Percentiles rank a stretch among this genome's conserved stretches.
Evolutionary conservation across 2,113 vertebrate genomes (phyloP).

Genomic region (Prinia subflava): DNA sequence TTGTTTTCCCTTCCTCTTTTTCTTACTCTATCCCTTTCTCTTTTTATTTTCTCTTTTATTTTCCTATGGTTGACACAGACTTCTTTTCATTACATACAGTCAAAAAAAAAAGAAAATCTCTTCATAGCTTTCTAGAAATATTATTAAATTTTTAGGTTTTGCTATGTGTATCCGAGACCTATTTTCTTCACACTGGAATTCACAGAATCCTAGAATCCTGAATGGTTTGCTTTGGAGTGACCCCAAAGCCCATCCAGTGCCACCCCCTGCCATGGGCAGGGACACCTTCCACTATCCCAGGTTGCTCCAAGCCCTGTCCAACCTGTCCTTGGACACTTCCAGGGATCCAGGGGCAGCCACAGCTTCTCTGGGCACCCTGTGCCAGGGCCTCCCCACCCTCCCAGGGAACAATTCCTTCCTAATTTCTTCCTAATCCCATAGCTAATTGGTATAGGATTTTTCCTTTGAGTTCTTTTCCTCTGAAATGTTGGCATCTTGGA

Average conservation of each 20-base stretch:
- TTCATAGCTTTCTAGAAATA: background rate
- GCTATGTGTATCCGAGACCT: background rate
- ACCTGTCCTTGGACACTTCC: fast-evolving
- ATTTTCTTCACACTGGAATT: background rate
- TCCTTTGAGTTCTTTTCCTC: background rate
- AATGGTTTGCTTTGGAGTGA: background rate
- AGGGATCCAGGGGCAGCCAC: background rate
- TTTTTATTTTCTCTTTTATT: background rate
- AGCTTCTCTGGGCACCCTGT: background rate
- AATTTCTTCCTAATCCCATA: background rate
- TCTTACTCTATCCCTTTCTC: background rate
- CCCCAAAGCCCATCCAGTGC: background rate
- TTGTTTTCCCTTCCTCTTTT: fast-evolving
- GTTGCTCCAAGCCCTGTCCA: fast-evolving
- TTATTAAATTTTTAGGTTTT: background rate
- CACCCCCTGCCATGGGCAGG: background rate
- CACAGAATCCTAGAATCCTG: background rate
- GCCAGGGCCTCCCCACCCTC: background rate
- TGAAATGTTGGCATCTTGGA: background rate
- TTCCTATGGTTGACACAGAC: background rate
- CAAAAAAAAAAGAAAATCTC: background rate
- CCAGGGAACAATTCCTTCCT: background rate
- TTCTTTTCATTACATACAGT: background rate
- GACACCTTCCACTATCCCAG: fast-evolving
- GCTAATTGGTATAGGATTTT: background rate